Evolutionary conservation across 1,140 invertebrate genomes (phyloP).

Genomic region (Akabosia matsudoensis): DNA sequence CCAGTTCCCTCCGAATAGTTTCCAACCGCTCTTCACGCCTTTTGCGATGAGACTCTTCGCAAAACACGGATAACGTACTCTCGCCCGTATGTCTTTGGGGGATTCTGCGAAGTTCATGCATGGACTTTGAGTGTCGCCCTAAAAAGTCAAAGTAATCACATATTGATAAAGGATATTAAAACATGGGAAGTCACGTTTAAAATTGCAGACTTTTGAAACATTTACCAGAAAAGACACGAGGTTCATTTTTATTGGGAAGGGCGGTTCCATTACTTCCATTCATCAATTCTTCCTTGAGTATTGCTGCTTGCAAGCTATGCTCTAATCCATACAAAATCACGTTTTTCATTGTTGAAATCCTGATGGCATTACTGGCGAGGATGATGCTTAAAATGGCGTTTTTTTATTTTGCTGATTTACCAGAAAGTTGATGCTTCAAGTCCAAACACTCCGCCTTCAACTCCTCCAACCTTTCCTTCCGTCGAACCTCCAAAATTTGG

Average conservation of each 20-base stretch:
- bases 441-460: constrained; percentile 1
- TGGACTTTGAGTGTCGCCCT: not conserved
- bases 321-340: not conserved
- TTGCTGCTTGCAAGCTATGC: not conserved
- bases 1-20: not conserved
- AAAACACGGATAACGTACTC: not conserved
- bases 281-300: not conserved
- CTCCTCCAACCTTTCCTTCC: not conserved
- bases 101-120: not conserved
- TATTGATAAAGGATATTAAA: no score
- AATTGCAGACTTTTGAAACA: no score
- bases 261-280: not conserved
- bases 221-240: not conserved
- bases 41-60: not conserved
- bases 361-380: no score
- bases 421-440: constrained; percentile 3
- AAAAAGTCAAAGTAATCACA: no score
- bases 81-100: not conserved
- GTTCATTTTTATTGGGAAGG: not conserved
- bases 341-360: not conserved
- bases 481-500: not conserved
- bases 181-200: no score
- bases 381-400: not conserved
- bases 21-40: not conserved
- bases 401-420: not conserved